phyloP scores from a whole-genome alignment of 2,797 vertebrate species.

The Hyperoplus lanceolatus region DNA sequence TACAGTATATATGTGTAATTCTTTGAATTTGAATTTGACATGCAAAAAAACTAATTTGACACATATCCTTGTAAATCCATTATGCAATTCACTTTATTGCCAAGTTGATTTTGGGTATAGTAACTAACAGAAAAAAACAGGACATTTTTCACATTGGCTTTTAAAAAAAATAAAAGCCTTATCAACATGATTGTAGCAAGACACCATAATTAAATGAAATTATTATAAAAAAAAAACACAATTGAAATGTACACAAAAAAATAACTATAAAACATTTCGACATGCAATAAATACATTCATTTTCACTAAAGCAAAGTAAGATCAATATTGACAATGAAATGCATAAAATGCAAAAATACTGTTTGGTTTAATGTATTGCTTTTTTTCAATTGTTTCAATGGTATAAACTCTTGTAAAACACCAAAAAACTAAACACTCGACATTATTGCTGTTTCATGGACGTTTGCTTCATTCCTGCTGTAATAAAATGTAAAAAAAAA shows the following conservation, averaged over 20 bases:
- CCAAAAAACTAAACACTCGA: slow-evolving; percentile 50
- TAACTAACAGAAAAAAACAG: slow-evolving; percentile 76
- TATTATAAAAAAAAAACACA: slow-evolving; percentile 81
- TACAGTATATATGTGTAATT: not conserved
- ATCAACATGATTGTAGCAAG: slow-evolving; percentile 82
- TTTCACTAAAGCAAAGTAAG: slow-evolving; percentile 84
- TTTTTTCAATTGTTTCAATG: slow-evolving; percentile 70
- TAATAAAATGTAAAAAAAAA: slow-evolving; percentile 46
- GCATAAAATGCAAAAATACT: slow-evolving; percentile 83
- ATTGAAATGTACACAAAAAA: slow-evolving; percentile 86
- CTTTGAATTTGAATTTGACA: not conserved
- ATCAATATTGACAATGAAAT: slow-evolving; percentile 81
- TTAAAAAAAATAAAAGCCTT: slow-evolving; percentile 86
- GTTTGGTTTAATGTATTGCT: slow-evolving; percentile 85
- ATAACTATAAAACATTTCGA: slow-evolving; percentile 86
- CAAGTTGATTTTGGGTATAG: slow-evolving; percentile 86
- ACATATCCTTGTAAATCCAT: slow-evolving; percentile 56
- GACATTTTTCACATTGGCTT: slow-evolving; percentile 85
- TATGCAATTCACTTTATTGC: slow-evolving; percentile 88
- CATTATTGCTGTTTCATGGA: slow-evolving; percentile 37
- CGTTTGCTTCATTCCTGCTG: slow-evolving; percentile 43
- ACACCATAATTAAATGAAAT: slow-evolving; percentile 80
- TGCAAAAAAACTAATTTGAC: slow-evolving; percentile 28
- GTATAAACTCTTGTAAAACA: slow-evolving; percentile 63
- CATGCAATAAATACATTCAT: slow-evolving; percentile 93